Conservation (phyloP, 1,140 invertebrate genomes). For the Eurosta solidaginis region DNA sequence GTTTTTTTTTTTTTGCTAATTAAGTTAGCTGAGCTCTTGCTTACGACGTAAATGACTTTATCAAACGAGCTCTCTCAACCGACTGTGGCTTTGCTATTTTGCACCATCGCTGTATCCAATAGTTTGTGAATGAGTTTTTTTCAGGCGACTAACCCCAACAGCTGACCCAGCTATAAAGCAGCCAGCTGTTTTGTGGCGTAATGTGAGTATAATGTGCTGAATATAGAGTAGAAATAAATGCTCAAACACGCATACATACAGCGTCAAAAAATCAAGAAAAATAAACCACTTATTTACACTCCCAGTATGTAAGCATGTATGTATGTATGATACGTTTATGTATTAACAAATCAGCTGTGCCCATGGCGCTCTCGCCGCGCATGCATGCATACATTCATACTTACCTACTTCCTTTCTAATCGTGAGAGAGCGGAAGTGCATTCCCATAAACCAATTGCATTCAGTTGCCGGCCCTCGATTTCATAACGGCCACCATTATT, state of each 20-base stretch:
- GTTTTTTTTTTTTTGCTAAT: background rate
- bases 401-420: slow-evolving; percentile 4
- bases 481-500: background rate
- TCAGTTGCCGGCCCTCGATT: background rate
- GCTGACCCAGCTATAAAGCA: background rate
- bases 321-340: background rate
- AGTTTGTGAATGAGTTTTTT: background rate
- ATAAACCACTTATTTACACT: no score
- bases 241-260: no score
- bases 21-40: background rate
- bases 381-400: no score
- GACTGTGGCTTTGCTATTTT: slow-evolving; percentile 37
- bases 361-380: background rate
- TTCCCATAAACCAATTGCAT: background rate
- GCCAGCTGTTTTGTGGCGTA: background rate
- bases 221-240: no score
- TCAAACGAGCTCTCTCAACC: slow-evolving; percentile 47
- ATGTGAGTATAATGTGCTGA: background rate
- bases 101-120: background rate
- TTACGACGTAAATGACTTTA: slow-evolving; percentile 34
- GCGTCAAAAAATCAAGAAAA: no score
- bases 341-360: background rate
- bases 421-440: slow-evolving; percentile 5
- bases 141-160: background rate
- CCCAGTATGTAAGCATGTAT: no score